Evolutionary conservation across 1,140 invertebrate genomes (phyloP).

Genomic region (Ptiloglossa arizonensis): DNA sequence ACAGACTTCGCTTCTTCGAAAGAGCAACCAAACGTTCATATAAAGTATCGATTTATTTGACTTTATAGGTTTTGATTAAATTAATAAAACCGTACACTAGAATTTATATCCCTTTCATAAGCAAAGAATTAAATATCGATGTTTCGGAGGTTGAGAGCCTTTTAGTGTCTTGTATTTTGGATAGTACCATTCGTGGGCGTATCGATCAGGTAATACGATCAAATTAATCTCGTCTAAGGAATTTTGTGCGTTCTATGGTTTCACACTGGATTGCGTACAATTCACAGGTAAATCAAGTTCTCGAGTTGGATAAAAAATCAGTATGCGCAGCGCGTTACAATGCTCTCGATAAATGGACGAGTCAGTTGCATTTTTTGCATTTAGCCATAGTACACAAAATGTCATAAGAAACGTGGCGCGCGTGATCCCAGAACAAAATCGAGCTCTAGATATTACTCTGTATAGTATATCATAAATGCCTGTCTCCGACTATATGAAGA

Average conservation of each 20-base stretch:
- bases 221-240: neutral
- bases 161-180: slow-evolving; percentile 99
- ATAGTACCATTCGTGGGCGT: slow-evolving; percentile 97
- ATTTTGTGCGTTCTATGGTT: neutral
- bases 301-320: slow-evolving; percentile 93
- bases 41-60: neutral
- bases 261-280: slow-evolving; percentile 9
- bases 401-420: slow-evolving; percentile 83
- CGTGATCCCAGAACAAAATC: slow-evolving; percentile 33
- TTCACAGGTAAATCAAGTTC: slow-evolving; percentile 91
- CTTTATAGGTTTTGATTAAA: slow-evolving; percentile 93
- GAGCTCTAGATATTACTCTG: slow-evolving; percentile 47
- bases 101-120: slow-evolving; percentile 99
- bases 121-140: slow-evolving; percentile 98
- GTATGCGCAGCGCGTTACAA: slow-evolving; percentile 93
- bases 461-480: slow-evolving; percentile 66
- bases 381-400: slow-evolving; percentile 94
- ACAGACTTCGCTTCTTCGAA: too few species aligned
- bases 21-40: neutral
- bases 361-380: slow-evolving; percentile 94
- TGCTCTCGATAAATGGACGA: slow-evolving; percentile 98
- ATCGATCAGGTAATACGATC: slow-evolving; percentile 91
- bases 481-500: slow-evolving; percentile 48
- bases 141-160: slow-evolving; percentile 97
- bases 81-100: slow-evolving; percentile 98